Evolutionary conservation across 2,113 vertebrate species (phyloP).

Genomic region (Camelus dromedarius): DNA sequence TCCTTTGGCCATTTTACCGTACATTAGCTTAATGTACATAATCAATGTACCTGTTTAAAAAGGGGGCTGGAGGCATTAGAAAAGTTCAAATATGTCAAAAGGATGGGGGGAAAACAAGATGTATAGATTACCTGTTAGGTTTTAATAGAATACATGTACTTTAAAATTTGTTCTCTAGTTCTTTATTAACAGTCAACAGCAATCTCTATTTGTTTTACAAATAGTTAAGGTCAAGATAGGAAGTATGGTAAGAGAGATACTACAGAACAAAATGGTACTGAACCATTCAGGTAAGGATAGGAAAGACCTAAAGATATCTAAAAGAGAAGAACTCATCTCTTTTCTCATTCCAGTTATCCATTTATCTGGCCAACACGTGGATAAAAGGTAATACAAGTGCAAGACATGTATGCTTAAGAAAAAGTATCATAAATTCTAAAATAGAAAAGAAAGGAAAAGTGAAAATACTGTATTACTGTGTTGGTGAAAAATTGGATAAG

Average conservation of each 20-base stretch:
- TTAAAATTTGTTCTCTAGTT: conserved; percentile 35
- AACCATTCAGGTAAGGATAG: not conserved
- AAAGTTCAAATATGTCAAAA: conserved; percentile 31
- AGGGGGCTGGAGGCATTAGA: not conserved
- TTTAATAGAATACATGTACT: not conserved
- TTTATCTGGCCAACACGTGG: not conserved
- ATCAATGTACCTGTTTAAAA: not conserved
- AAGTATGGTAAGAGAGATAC: not conserved
- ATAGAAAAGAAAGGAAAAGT: not conserved
- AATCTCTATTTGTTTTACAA: conserved; percentile 42
- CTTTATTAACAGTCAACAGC: conserved; percentile 20
- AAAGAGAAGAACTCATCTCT: conserved; percentile 1
- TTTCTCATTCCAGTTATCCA: not conserved
- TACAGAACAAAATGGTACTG: not conserved
- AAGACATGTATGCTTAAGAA: not conserved
- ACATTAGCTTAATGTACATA: not conserved
- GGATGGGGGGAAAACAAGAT: conserved; percentile 2
- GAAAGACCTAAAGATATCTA: not conserved
- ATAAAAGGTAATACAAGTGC: not conserved
- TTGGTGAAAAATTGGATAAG: not conserved
- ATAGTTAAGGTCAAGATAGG: not conserved
- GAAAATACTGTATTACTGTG: not conserved
- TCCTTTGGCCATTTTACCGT: not conserved
- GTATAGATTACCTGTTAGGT: not conserved
- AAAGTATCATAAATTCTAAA: conserved; percentile 6